Percentiles rank a stretch among this genome's conserved stretches.
Conservation (phyloP, 2,113 vertebrate species). For the Saccopteryx bilineata region DNA sequence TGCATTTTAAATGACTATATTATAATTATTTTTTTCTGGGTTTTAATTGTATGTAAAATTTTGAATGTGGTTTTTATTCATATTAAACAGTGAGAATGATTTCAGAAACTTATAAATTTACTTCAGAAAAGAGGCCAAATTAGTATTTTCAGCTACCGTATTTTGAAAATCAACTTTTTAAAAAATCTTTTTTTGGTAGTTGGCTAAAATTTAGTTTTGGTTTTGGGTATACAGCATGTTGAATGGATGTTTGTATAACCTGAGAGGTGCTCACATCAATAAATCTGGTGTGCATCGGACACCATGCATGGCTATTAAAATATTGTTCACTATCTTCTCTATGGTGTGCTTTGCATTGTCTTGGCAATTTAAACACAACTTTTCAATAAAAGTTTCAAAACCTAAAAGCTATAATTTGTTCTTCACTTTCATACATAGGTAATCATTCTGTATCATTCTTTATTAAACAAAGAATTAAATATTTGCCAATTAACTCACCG, state of each 20-base stretch:
- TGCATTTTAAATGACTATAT: background rate
- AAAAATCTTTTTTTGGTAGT: background rate
- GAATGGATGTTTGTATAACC: background rate
- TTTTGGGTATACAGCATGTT: background rate
- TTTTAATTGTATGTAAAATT: background rate
- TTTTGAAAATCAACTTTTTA: background rate
- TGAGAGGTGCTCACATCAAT: background rate
- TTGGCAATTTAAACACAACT: background rate
- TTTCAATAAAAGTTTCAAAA: constrained; percentile 55
- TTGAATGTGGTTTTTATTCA: background rate
- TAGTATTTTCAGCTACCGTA: constrained; percentile 16
- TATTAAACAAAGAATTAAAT: constrained; percentile 77
- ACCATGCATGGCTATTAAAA: background rate
- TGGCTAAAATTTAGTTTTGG: background rate
- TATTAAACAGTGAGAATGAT: background rate
- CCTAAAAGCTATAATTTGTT: background rate
- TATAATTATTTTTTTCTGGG: background rate
- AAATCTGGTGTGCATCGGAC: background rate
- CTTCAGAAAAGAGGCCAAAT: background rate
- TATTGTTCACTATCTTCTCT: background rate
- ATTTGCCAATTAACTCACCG: constrained; percentile 83
- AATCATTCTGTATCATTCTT: constrained; percentile 79
- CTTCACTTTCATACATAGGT: background rate
- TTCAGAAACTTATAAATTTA: constrained; percentile 32
- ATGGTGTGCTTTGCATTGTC: background rate